These are phyloP conservation scores for Eleginops maclovinus DNA, from an alignment of 2,113 vertebrate genomes.

Conservation along the genomic window DNA sequence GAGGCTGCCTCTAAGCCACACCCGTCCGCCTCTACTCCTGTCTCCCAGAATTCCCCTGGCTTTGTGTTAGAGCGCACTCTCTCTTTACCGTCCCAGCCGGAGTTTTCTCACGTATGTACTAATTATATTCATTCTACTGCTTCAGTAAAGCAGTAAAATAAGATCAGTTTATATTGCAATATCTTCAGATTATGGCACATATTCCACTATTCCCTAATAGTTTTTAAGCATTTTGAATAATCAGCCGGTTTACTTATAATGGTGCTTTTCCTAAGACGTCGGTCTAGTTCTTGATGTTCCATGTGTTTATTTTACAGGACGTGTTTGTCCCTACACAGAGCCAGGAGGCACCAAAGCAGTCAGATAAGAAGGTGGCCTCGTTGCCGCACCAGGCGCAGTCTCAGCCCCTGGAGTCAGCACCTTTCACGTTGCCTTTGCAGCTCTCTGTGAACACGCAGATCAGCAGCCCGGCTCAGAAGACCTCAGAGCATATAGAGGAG, in stretches of 20 bases:
- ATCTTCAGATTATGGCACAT: too few relatives aligned
- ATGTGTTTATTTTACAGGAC: conserved; percentile 82
- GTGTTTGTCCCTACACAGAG: conserved; percentile 92
- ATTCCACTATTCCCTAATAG: too few relatives aligned
- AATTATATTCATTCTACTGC: neutral
- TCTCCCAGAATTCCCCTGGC: conserved; percentile 86
- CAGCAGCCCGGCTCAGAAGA: conserved; percentile 64
- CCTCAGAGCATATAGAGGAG: conserved; percentile 61
- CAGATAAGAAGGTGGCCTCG: conserved; percentile 6
- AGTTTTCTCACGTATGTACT: conserved; percentile 92
- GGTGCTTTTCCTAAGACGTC: too few relatives aligned
- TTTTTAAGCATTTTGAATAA: too few relatives aligned
- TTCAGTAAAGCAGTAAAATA: too few relatives aligned
- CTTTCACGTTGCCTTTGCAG: conserved; percentile 76
- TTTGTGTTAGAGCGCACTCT: conserved; percentile 83
- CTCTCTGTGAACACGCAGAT: conserved; percentile 84
- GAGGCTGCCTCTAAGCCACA: conserved; percentile 58
- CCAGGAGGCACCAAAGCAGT: conserved; percentile 70
- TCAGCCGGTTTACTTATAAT: too few relatives aligned
- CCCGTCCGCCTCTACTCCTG: conserved; percentile 86
- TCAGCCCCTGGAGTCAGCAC: conserved; percentile 56
- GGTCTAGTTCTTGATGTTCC: neutral
- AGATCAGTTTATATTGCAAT: too few relatives aligned
- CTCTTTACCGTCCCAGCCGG: conserved; percentile 90
- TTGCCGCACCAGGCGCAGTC: conserved; percentile 51